These are phyloP conservation scores for Pedetes capensis DNA, from an alignment of 2,113 vertebrate genomes.

Conservation along the genomic window DNA sequence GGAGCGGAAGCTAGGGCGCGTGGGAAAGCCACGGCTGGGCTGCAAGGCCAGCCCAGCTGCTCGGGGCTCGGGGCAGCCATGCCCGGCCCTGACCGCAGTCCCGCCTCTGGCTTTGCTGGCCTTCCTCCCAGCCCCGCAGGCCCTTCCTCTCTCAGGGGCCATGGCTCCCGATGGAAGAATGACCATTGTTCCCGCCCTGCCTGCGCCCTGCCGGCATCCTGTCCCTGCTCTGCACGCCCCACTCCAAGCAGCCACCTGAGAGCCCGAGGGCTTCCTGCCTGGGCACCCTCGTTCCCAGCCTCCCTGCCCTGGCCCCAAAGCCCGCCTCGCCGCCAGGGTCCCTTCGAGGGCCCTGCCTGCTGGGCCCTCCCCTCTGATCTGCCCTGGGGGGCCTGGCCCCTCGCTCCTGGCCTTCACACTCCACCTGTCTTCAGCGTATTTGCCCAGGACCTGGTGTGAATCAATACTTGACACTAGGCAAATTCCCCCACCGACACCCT, in stretches of 20 bases:
- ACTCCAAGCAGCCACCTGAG: conserved; percentile 70
- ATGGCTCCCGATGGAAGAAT: conserved; percentile 64
- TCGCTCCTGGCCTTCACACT: neutral
- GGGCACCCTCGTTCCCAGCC: neutral
- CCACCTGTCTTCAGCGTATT: neutral
- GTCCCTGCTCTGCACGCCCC: conserved; percentile 71
- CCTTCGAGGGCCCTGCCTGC: neutral
- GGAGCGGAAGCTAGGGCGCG: neutral
- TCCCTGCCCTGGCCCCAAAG: neutral
- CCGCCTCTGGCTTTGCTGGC: conserved; percentile 45
- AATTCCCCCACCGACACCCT: neutral
- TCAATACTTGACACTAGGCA: neutral
- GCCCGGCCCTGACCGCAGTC: too few species aligned
- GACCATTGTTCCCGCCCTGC: conserved; percentile 72
- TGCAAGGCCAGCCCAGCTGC: too few species aligned
- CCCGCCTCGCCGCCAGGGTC: neutral
- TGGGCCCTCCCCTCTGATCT: neutral
- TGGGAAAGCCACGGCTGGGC: neutral
- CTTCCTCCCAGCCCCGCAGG: conserved; percentile 67
- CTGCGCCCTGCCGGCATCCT: conserved; percentile 71
- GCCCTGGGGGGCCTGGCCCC: neutral
- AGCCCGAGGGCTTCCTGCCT: conserved; percentile 60
- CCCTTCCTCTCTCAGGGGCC: conserved; percentile 66
- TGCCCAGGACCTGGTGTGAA: neutral
- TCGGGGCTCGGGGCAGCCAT: too few species aligned